Evolutionary conservation across 1,140 invertebrate genomes (phyloP).

Genomic region (Euwallacea similis): DNA sequence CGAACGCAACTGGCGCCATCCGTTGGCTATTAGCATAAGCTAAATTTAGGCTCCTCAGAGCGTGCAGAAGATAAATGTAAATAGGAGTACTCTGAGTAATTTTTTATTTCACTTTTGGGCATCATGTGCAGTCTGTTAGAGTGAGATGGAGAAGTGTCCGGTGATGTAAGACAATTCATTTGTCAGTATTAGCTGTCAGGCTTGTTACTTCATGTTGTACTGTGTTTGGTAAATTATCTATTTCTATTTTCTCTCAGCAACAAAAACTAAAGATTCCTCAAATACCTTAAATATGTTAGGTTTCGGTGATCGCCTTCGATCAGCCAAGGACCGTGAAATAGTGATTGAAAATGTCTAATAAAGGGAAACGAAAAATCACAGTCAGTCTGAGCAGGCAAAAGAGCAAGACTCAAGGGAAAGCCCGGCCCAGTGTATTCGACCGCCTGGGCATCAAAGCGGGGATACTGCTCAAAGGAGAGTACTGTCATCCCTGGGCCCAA

Average conservation of each 20-base stretch:
- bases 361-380: constrained; percentile 76
- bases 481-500: constrained; percentile 74
- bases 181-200: too few species aligned
- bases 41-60: too few species aligned
- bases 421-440: constrained; percentile 76
- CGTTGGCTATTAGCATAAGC: too few species aligned
- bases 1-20: not conserved
- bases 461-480: constrained; percentile 60
- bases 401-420: constrained; percentile 58
- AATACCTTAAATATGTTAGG: constrained; percentile 30
- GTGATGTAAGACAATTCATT: too few species aligned
- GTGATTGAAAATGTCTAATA: constrained; percentile 69
- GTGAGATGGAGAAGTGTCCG: too few species aligned
- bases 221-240: too few species aligned
- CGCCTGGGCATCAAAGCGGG: constrained; percentile 70
- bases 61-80: too few species aligned
- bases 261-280: not conserved
- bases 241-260: not conserved
- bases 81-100: too few species aligned
- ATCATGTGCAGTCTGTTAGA: too few species aligned
- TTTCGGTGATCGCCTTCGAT: constrained; percentile 20
- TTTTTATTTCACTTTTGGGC: too few species aligned
- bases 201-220: too few species aligned
- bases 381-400: constrained; percentile 70
- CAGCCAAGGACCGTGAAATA: constrained; percentile 20